Evolutionary conservation across 2,797 vertebrate genomes (phyloP), one percentile per base, ranked within the genome.

Genomic region (Sebastes taczanowskii): DNA sequence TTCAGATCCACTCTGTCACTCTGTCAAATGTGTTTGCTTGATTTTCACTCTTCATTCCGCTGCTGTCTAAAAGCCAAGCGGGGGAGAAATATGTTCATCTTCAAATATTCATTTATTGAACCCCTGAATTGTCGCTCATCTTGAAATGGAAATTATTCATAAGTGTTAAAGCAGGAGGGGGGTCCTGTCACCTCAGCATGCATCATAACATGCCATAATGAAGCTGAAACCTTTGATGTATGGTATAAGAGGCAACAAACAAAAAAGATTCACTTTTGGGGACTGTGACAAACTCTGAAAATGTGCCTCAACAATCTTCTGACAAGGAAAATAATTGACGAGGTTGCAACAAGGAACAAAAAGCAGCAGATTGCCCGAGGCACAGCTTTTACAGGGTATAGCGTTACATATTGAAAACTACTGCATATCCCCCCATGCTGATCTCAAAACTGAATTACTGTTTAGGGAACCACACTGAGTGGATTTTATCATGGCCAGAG

Each of bases 11-110:
- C 70, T 78, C 62, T 77, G 60, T 72, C 84, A 77, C 29, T 63
- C 68, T 80, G 71, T 84, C 84, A 71, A 74, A 68, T 22, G 66
- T 72, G 67, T 89, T 74, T 80, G 72, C 35, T 67, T 77, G 83
- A 75, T 74, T 71, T 69, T 60, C 69, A 59, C 77, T 79, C 73
- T 78, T 78, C 69, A 63, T 69, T 38, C 60, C 4, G 0, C 60
- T 53, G 69, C 29, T 62, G 46, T 55, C 60, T 46, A 3, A 76
- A 83, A 74, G 27, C 59, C 29, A 42, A 69, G 63, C 4, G 46
- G 65, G 46, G 65, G 14, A 81, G 72, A 66, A 74, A 52, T 62
- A 65, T 23, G n/a, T 34, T 69, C 69, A 7, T 62, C 30, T 70
- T 72, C 38, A 82, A 78, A 82, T 65, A 62, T 62, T 81, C 18